These are phyloP conservation scores for Siderastrea siderea DNA, from an alignment of 92 coral and sea anemone genomes.

Conservation along the genomic window DNA sequence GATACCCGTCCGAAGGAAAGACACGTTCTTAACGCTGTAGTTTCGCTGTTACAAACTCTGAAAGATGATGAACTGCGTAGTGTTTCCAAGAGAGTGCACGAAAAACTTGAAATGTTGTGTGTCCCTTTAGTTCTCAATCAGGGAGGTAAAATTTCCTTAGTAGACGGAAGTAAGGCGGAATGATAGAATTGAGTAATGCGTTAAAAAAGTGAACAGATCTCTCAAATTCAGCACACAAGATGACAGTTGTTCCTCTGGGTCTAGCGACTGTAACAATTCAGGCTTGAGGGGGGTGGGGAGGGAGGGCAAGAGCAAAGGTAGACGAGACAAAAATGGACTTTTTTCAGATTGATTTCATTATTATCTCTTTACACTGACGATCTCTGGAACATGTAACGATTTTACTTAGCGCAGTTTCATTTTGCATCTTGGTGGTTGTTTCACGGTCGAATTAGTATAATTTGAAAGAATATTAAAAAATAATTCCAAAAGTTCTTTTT, in stretches of 20 bases:
- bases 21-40: constrained; percentile 85
- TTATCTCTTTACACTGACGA: too few relatives aligned
- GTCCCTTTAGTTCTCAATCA: constrained; percentile 82
- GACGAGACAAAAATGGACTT: too few relatives aligned
- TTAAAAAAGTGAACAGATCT: too few relatives aligned
- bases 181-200: background rate
- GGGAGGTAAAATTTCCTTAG: constrained; percentile 81
- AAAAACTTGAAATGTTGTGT: constrained; percentile 88
- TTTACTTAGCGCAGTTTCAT: too few relatives aligned
- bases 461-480: background rate
- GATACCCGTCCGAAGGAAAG: constrained; percentile 76
- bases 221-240: too few relatives aligned
- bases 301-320: too few relatives aligned
- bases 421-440: too few relatives aligned
- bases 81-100: constrained; percentile 84
- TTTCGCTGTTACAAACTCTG: constrained; percentile 67
- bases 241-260: too few relatives aligned
- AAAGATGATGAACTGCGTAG: constrained; percentile 71
- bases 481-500: background rate
- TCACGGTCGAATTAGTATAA: background rate
- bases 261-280: too few relatives aligned
- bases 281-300: too few relatives aligned
- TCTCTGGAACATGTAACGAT: too few relatives aligned
- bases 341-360: too few relatives aligned
- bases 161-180: constrained; percentile 86